These are phyloP conservation scores for Pteronotus mesoamericanus DNA, from an alignment of 2,797 vertebrate species.

Conservation along the genomic window DNA sequence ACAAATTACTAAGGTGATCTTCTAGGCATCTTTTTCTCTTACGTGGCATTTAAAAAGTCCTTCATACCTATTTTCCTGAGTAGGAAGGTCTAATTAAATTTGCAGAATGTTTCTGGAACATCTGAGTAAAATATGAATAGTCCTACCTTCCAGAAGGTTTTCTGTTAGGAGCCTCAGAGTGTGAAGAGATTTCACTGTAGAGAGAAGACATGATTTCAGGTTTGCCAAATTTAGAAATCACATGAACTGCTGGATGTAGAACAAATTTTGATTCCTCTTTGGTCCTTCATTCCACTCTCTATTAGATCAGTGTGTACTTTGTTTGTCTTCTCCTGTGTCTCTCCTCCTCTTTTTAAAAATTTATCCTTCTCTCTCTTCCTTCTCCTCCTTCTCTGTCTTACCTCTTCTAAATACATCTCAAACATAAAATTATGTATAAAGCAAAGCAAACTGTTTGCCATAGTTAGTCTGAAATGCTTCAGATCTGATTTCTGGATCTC, in stretches of 20 bases:
- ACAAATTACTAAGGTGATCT: neutral
- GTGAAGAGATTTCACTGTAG: constrained; percentile 62
- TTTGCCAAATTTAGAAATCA: constrained; percentile 62
- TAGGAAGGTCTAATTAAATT: constrained; percentile 64
- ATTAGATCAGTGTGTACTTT: neutral
- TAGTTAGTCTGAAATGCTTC: neutral
- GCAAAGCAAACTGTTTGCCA: neutral
- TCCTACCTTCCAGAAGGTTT: constrained; percentile 74
- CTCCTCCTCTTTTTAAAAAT: neutral
- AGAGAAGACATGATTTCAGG: constrained; percentile 52
- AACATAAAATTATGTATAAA: neutral
- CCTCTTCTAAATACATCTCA: neutral
- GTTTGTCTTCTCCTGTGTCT: neutral
- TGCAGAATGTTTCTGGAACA: constrained; percentile 56
- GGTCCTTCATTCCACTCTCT: neutral
- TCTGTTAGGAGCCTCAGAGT: constrained; percentile 58
- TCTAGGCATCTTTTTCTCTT: constrained; percentile 8
- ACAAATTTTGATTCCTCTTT: neutral
- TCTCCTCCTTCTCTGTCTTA: neutral
- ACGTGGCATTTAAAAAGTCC: constrained; percentile 38
- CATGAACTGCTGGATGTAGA: constrained; percentile 20
- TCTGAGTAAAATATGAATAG: constrained; percentile 67
- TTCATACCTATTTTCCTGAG: constrained; percentile 44
- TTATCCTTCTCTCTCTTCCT: neutral
- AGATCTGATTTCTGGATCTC: neutral